phyloP scores from a whole-genome alignment of 2,888 invertebrate genomes.

The Apamea crenata region DNA sequence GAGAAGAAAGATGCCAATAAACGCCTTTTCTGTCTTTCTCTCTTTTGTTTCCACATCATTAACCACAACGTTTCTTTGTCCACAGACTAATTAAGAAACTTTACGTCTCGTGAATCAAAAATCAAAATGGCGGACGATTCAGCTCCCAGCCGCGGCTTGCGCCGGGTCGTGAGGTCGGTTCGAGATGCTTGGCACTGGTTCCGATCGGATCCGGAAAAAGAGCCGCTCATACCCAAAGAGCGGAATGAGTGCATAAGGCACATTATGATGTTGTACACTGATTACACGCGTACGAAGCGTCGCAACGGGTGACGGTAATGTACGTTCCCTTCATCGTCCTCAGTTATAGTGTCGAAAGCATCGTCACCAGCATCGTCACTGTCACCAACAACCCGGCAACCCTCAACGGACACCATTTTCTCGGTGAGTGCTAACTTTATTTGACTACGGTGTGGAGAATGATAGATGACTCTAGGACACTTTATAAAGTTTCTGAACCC shows the following conservation, averaged over 20 bases:
- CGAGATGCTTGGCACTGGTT: constrained; percentile 3
- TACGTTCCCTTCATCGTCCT: neutral
- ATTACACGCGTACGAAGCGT: neutral
- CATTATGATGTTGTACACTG: neutral
- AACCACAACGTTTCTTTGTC: constrained; percentile 6
- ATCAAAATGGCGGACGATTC: constrained; percentile 6
- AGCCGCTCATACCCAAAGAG: neutral
- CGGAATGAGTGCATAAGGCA: neutral
- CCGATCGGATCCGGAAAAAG: neutral
- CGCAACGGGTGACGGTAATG: neutral
- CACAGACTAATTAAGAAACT: constrained; percentile 11
- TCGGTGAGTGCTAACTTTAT: constrained; percentile 32
- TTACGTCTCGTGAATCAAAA: neutral
- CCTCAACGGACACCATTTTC: neutral
- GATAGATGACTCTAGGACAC: no score
- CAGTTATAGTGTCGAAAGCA: neutral
- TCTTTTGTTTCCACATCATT: neutral
- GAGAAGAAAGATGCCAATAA: neutral
- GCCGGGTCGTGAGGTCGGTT: neutral
- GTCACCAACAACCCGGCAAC: neutral
- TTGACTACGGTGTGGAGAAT: neutral
- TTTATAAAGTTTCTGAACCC: neutral
- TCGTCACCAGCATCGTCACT: neutral
- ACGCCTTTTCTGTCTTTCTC: neutral
- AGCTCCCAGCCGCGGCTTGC: neutral